These are phyloP conservation scores for Champsocephalus gunnari DNA, from an alignment of 2,797 vertebrate species.

Conservation along the genomic window DNA sequence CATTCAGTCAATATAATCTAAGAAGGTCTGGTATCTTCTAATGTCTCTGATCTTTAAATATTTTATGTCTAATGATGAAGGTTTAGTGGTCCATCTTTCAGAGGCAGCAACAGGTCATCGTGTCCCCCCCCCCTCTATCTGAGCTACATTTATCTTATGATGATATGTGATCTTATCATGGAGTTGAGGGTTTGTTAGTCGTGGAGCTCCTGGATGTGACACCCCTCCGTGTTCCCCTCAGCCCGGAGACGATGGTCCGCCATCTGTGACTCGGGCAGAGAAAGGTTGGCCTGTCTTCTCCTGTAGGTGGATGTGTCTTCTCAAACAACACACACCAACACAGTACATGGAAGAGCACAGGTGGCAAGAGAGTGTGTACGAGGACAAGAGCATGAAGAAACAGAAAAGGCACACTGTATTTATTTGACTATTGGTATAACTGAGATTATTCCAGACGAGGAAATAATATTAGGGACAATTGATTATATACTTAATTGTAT, in stretches of 20 bases:
- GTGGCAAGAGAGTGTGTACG: neutral
- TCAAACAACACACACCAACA: slow-evolving; percentile 23
- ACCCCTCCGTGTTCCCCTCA: slow-evolving; percentile 14
- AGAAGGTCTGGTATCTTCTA: neutral
- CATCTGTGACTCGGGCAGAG: slow-evolving; percentile 48
- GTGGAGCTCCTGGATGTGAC: slow-evolving; percentile 30
- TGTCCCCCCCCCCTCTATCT: neutral
- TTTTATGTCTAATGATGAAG: neutral
- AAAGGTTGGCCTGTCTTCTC: slow-evolving; percentile 67
- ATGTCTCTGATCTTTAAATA: neutral
- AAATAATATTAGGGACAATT: neutral
- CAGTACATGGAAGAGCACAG: slow-evolving; percentile 17
- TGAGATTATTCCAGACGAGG: neutral
- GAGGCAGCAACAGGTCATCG: neutral
- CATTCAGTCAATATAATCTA: neutral
- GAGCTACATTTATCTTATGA: neutral
- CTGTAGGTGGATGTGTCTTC: slow-evolving; percentile 34
- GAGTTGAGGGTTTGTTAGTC: neutral
- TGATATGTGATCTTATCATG: neutral
- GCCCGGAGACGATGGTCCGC: slow-evolving; percentile 32
- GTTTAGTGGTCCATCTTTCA: neutral
- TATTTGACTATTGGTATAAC: neutral
- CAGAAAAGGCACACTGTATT: neutral
- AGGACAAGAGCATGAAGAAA: neutral
- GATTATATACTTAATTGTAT: too few relatives aligned